Base-by-base conservation (phyloP, 2,797 vertebrate genomes). In the Phyllotis vaccarum region DNA sequence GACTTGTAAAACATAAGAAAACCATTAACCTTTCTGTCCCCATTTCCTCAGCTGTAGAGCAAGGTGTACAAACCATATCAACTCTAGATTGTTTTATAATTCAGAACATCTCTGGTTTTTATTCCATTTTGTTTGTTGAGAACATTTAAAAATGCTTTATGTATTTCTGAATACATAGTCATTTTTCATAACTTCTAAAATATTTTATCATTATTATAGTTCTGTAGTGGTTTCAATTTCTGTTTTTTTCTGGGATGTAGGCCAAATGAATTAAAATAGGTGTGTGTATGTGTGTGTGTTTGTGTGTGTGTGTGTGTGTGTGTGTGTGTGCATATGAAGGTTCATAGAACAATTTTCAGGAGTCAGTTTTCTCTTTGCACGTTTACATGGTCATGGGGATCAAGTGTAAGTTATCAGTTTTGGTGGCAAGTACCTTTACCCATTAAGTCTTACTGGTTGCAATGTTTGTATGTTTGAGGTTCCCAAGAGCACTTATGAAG, bases 1-100 rank as follows among this genome's bases (percentile, higher is more conserved):
- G 49, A 58, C 87, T 87, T 90, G 5, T 95, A 93, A 94, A 94
- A 93, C 43, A 52, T 31, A 87, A 82, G 86, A 85, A 94, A 81
- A 22, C 49, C 66, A 31, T 70, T 95, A 2, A 62, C 86, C n/a
- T 93, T 96, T 90, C n/a, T 37, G 12, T 96, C 22, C 80, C 34
- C 11, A 11, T 90, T 94, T 94, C 56, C 34, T 92, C 81, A 90
- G 10, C 43, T 93, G 21, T 93, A 86, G 93, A 81, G 60, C 1
- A n/a, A 93, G 49, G 27, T 94, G 40, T 46, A 68, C 14, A 19
- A 76, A 76, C 89, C 49, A 82, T 78, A 86, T 74, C 58, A 83
- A 70, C 52, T 76, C 8, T 52, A 58, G 79, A 54, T 87, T 90
- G 21, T 43, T 93, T 95, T 91, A 40, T 49, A 91, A 70, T 70